Evolutionary conservation across 1,140 invertebrate genomes (phyloP), one percentile per base, ranked within the genome.

Genomic region (Periplaneta americana): DNA sequence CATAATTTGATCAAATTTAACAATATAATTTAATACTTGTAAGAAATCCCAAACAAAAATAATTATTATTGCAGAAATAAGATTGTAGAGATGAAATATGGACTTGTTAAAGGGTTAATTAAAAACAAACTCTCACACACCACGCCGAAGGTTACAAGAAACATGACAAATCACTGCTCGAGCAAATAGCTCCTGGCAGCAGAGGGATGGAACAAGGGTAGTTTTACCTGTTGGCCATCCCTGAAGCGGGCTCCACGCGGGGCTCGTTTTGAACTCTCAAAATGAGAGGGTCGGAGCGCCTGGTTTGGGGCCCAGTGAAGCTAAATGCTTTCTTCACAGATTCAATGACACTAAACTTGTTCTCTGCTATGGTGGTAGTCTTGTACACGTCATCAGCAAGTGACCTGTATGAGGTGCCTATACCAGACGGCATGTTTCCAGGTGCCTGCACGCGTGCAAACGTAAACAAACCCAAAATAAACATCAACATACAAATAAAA

Each of bases 281-380:
- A 15, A 92, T 90, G 78, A 92, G 86, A 35, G 88, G 88, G 82
- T 92, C 90, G 82, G 89, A 90, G 83, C 90, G 90, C 83, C 88
- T 89, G 9, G 88, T 88, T 34, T 80, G 74, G 48, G 81, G 66
- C n/a, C 84, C 82, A 74, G 89, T 88, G 86, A 92, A 91, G 86
- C 88, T 91, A 88, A 93, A 90, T 74, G 90, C 91, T 87, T 91
- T 92, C 89, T 92, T 93, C 78, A 93, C 87, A 81, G 89, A 91
- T 82, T 92, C 91, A 82, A 93, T 85, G 39, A 93, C 87, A 80
- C 87, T 90, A 83, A 90, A 88, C 35, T 88, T 90, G 82, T 89
- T 88, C 83, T 91, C 91, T 79, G 89, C 88, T 84, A 92, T 89
- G 48, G 92, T 93, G 32, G 92, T 93, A 84, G 90, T 90, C 85